Evolutionary conservation across 2,113 vertebrate genomes (phyloP).

Genomic region (Gymnorhina tibicen): DNA sequence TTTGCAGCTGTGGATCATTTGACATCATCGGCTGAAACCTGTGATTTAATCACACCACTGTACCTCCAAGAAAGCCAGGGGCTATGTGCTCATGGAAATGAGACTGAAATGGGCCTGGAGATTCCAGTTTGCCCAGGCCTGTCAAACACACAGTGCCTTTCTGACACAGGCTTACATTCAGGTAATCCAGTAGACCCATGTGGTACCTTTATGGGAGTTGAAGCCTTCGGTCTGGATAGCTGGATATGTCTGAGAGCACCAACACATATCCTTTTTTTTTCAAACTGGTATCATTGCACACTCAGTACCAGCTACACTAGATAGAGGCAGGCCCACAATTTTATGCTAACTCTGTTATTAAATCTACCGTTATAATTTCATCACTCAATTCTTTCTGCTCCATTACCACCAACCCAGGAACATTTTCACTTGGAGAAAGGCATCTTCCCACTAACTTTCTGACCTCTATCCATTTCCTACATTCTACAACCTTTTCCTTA

Average conservation of each 20-base stretch:
- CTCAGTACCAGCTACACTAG: neutral
- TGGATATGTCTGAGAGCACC: neutral
- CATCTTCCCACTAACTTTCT: conserved; percentile 26
- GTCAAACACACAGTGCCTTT: conserved; percentile 48
- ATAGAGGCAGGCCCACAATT: neutral
- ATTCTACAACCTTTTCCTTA: conserved; percentile 39
- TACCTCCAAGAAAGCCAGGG: conserved; percentile 7
- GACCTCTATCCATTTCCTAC: conserved; percentile 52
- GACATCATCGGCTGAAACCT: neutral
- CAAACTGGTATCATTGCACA: neutral
- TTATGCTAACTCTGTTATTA: conserved; percentile 4
- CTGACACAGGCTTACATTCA: conserved; percentile 58
- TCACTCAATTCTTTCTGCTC: conserved; percentile 10
- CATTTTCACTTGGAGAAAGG: neutral
- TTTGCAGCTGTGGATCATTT: neutral
- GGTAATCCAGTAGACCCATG: conserved; percentile 58
- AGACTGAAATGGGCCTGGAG: conserved; percentile 18
- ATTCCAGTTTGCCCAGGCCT: conserved; percentile 62
- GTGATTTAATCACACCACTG: neutral
- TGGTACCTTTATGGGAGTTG: conserved; percentile 51
- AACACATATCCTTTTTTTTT: neutral
- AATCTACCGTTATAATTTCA: neutral
- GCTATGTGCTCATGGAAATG: neutral
- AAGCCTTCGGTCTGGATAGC: conserved; percentile 30
- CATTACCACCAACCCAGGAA: conserved; percentile 11